phyloP scores from a whole-genome alignment of 2,113 vertebrate genomes.

The Maylandia zebra region DNA sequence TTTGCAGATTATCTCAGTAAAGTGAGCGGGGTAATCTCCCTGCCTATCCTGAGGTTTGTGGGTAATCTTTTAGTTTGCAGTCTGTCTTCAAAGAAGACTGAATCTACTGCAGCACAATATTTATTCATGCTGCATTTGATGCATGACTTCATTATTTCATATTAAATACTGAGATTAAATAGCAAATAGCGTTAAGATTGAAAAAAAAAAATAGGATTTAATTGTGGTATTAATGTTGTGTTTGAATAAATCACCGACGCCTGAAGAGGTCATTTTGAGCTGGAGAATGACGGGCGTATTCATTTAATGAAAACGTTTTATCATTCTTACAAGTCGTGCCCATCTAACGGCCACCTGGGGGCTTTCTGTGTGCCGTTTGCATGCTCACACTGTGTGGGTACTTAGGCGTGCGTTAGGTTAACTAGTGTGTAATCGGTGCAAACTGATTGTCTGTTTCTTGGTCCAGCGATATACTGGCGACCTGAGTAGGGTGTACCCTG shows the following conservation, averaged over 20 bases:
- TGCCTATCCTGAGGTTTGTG: not conserved
- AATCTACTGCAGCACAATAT: not conserved
- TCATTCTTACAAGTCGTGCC: not conserved
- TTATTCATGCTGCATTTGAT: not conserved
- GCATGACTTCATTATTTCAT: not conserved
- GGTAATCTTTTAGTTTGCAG: not conserved
- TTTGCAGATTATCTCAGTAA: not conserved
- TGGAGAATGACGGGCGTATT: not conserved
- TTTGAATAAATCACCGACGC: fast-evolving
- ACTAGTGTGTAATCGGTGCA: not conserved
- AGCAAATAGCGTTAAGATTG: not conserved
- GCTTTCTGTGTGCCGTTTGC: not conserved
- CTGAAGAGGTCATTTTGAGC: not conserved
- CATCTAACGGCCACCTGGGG: not conserved
- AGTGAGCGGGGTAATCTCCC: not conserved
- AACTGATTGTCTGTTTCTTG: not conserved
- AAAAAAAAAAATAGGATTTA: not conserved
- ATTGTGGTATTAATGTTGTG: not conserved
- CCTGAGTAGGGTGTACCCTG: not conserved
- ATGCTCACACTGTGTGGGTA: not conserved
- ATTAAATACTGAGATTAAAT: not conserved
- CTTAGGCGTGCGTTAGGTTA: not conserved
- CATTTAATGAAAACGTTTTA: not conserved
- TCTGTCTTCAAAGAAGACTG: not conserved
- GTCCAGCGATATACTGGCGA: not conserved